Base-by-base conservation (phyloP, 2,797 vertebrate genomes). In the Spondyliosoma cantharus region DNA sequence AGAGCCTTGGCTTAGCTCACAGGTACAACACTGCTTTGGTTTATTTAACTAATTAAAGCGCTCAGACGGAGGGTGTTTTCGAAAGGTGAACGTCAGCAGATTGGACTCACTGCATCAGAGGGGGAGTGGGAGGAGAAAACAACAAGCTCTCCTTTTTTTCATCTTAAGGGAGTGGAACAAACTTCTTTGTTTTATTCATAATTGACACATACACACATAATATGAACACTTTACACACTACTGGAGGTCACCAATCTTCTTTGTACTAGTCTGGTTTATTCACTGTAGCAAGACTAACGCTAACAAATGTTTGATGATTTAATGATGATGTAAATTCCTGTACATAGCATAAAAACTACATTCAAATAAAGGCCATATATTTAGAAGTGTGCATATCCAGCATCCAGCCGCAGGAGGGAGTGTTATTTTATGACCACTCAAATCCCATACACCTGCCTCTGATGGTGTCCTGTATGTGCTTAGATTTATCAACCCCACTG, bases 1-100 rank as follows among this genome's bases (percentile, higher is more conserved):
- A 84, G 82, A 83, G 80, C 81, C 49, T 81, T 74, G 81, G 81
- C 81, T 89, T 84, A 63, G 81, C 86, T 87, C 83, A 74, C 81
- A 53, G 78, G 76, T 80, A 86, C 46, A 87, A 91, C 87, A 80
- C 84, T 50, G 72, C 83, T 75, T 82, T 68, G 48, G 91, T 93
- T 94, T 93, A 92, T 92, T 91, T 92, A 90, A 92, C 87, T 93
- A 91, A 93, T 94, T 93, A 91, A 82, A 90, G 73, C 16, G 88
- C 91, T 92, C 91, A 90, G 88, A 87, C 85, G 14, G 76, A 48
- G 79, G 62, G 70, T 60, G 83, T 83, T 78, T 84, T 63, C 20
- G 19, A 62, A 63, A 65, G 62, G 80, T 86, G 82, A 87, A 76
- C 78, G 57, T 32, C 53, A 69, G 78, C 70, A 78, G 79, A 86